phyloP scores from a whole-genome alignment of 2,797 vertebrate species.

The Trichosurus vulpecula region DNA sequence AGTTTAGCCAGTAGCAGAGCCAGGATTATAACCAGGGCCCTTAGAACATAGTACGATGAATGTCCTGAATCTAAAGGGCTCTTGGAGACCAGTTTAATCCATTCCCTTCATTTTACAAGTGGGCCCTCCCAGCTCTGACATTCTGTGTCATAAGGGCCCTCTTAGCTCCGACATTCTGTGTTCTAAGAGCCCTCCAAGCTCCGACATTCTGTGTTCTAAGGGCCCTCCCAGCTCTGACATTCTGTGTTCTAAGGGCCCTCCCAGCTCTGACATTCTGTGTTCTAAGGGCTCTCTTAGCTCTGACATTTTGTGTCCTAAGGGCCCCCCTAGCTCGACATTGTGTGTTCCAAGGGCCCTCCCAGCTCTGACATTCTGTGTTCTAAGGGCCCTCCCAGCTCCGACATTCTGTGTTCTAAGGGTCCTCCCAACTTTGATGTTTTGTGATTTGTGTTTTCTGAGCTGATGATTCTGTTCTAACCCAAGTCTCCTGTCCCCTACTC shows the following conservation, averaged over 20 bases:
- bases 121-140: background rate
- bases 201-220: no score
- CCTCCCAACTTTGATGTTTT: background rate
- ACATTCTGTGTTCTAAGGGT: background rate
- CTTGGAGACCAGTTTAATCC: background rate
- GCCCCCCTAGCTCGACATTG: no score
- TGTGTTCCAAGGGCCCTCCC: background rate
- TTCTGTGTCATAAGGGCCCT: no score
- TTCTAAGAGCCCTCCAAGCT: no score
- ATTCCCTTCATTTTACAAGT: background rate
- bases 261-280: no score
- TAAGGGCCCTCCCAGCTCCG: background rate
- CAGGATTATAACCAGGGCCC: background rate
- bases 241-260: no score
- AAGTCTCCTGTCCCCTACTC: background rate
- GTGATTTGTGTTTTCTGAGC: background rate
- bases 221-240: no score
- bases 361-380: background rate
- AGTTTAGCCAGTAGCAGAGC: background rate
- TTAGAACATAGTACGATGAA: background rate
- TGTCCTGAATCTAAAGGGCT: background rate
- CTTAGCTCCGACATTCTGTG: no score
- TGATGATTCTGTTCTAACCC: background rate
- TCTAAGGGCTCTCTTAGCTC: background rate
- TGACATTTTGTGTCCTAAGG: background rate